phyloP scores from a whole-genome alignment of 2,113 vertebrate genomes.

The Rhinoptilus africanus region DNA sequence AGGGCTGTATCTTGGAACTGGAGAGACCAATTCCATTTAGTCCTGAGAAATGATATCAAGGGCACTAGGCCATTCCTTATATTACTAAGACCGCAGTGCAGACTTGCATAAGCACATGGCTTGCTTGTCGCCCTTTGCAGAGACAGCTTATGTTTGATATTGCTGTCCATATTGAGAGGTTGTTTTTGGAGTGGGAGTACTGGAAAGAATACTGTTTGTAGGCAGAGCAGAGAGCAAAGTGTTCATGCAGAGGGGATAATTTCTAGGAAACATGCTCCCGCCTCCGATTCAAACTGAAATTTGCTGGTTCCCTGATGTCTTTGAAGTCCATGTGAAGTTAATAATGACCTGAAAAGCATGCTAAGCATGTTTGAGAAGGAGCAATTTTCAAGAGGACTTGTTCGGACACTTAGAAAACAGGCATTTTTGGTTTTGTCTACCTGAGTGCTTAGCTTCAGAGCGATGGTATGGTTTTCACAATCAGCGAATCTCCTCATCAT shows the following conservation, averaged over 20 bases:
- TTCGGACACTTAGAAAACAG: neutral
- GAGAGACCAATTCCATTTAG: neutral
- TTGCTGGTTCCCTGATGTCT: neutral
- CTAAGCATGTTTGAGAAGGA: neutral
- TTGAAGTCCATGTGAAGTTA: neutral
- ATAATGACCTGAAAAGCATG: neutral
- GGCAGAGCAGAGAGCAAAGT: conserved; percentile 11
- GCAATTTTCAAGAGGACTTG: neutral
- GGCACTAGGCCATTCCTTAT: neutral
- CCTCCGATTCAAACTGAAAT: neutral
- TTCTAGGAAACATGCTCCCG: neutral
- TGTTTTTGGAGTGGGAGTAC: conserved; percentile 21
- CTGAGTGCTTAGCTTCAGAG: neutral
- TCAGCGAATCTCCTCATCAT: neutral
- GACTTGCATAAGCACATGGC: neutral
- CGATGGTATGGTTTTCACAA: neutral
- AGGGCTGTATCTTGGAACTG: neutral
- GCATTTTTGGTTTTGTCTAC: neutral
- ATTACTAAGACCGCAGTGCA: neutral
- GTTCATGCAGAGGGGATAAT: neutral
- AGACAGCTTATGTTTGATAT: conserved; percentile 12
- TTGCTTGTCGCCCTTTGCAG: neutral
- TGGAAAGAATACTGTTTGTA: conserved; percentile 12
- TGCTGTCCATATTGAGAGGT: conserved; percentile 33
- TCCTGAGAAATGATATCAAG: neutral